Evolutionary conservation across 2,888 invertebrate genomes (phyloP), one percentile per base, ranked within the genome.

Genomic region (Conus canariensis): DNA sequence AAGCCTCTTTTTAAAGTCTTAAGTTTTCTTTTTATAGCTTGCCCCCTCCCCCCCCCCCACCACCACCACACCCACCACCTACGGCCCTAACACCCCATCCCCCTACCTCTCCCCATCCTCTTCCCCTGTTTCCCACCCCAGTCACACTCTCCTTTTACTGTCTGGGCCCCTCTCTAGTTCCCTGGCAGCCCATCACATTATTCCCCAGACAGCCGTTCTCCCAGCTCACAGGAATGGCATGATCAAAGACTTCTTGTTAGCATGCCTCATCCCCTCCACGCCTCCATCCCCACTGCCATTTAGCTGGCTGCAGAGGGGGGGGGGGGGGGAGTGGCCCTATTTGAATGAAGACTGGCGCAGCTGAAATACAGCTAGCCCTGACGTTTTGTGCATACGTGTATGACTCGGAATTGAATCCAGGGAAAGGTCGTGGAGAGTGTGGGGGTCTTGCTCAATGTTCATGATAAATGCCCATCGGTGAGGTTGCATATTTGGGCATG

Each of bases 281-380:
- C 30, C 77, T 30, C 30, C 30, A 8, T 77, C 25, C 77, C 77
- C 77, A 16, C 70, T 22, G 19, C 70, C 70, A 64, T 64, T 64
- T 64, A 4, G 60, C 12, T 64, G 60, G 22, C 22, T 22, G 90
- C 87, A 64, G 82, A 22, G 59, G 45, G 59, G n/a, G 45, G 82
- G 58, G 82, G 64, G 88, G 22, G 74, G 30, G 85, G 86, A 56
- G 89, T 67, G 89, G 64, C 67, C 30, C n/a, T 83, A 56, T 45
- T 45, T 45, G 45, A 45, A 45, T 45, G 45, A 45, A 45, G 45
- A 4, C 45, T 45, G 45, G 45, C 4, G 45, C 45, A 45, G 45
- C 45, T 45, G 45, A 45, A 45, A 45, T 45, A 45, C 3, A 45
- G 45, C 45, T 45, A 45, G 45, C 45, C 45, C 45, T 45, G 45